A percentile compares a stretch with the other conserved stretches of the same genome.
These are phyloP conservation scores for Malacosoma neustria DNA, from an alignment of 2,888 invertebrate species.

Conservation along the genomic window DNA sequence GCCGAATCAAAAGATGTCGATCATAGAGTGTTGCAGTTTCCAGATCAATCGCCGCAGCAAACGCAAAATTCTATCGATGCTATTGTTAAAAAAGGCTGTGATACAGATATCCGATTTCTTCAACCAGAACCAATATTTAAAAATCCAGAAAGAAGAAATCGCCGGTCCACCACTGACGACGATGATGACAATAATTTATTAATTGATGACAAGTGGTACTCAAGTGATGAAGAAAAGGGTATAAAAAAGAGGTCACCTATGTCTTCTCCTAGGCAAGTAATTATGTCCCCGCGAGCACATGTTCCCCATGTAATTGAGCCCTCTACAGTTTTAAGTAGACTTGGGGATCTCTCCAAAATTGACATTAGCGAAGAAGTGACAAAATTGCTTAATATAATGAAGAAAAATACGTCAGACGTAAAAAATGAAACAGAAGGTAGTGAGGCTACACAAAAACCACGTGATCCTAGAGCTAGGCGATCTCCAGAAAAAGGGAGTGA, in stretches of 20 bases:
- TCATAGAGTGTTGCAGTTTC: conserved; percentile 62
- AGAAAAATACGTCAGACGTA: conserved; percentile 57
- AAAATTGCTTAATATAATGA: conserved; percentile 78
- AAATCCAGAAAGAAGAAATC: conserved; percentile 57
- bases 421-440: conserved; percentile 34
- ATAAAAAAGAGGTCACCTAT: conserved; percentile 49
- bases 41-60: conserved; percentile 38
- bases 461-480: conserved; percentile 56
- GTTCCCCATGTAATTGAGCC: conserved; percentile 72
- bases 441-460: conserved; percentile 33
- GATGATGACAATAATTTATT: conserved; percentile 75
- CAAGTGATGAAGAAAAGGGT: conserved; percentile 83
- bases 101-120: conserved; percentile 63
- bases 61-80: conserved; percentile 26
- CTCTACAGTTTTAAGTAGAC: conserved; percentile 72
- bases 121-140: conserved; percentile 64
- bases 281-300: conserved; percentile 35
- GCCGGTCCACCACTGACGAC: conserved; percentile 70
- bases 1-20: conserved; percentile 62
- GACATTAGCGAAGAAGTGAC: conserved; percentile 84
- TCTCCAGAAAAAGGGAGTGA: conserved; percentile 51
- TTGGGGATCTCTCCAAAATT: conserved; percentile 82
- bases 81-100: conserved; percentile 37
- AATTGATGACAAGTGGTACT: conserved; percentile 83
- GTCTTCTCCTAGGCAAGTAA: conserved; percentile 41